phyloP scores from a whole-genome alignment of 1,140 invertebrate species.

The Manduca sexta region DNA sequence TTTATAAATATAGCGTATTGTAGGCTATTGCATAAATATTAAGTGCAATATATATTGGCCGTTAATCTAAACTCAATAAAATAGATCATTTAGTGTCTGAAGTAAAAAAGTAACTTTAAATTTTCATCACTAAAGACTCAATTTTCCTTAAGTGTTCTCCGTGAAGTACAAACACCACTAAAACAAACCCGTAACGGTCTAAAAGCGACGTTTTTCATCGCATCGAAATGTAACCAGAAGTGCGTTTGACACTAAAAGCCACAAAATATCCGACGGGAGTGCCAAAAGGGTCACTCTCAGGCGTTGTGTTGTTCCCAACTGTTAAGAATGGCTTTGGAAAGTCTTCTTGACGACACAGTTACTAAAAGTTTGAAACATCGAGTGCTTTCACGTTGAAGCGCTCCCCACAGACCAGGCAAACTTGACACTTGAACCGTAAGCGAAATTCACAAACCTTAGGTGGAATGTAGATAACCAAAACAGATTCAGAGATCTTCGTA shows the following conservation, averaged over 20 bases:
- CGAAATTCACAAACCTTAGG: not conserved
- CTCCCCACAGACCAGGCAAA: slow-evolving; percentile 8
- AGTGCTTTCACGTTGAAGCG: slow-evolving; percentile 54
- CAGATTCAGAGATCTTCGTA: not conserved
- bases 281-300: slow-evolving; percentile 55
- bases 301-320: slow-evolving; percentile 38
- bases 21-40: too few species aligned
- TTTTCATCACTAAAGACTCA: too few species aligned
- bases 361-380: slow-evolving; percentile 65
- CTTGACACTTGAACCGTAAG: slow-evolving; percentile 4
- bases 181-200: not conserved
- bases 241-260: slow-evolving; percentile 50
- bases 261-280: slow-evolving; percentile 43
- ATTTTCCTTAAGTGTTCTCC: too few species aligned
- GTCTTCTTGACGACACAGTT: slow-evolving; percentile 52
- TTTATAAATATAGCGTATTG: too few species aligned
- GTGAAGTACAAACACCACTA: not conserved
- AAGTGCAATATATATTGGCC: too few species aligned
- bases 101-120: too few species aligned
- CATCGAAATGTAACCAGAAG: slow-evolving; percentile 3
- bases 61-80: too few species aligned
- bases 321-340: slow-evolving; percentile 49
- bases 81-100: too few species aligned
- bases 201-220: slow-evolving; percentile 4
- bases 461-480: not conserved